phyloP scores from a whole-genome alignment of 2,888 invertebrate genomes.

The Hirtodrosophila cameraria region DNA sequence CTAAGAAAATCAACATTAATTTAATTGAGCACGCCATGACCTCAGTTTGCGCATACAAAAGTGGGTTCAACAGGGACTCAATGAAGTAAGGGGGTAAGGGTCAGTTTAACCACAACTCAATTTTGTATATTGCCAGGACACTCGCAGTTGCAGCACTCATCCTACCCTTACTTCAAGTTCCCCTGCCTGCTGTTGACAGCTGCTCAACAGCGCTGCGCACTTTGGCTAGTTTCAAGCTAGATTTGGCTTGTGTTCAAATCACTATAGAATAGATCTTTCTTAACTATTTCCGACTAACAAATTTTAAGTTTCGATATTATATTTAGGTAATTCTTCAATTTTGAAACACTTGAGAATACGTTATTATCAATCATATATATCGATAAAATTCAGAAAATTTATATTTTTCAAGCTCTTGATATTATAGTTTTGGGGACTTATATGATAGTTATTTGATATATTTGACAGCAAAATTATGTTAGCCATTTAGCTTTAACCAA shows the following conservation, averaged over 20 bases:
- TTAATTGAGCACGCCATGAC: slow-evolving; percentile 38
- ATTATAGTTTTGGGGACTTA: too few relatives aligned
- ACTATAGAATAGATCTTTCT: too few relatives aligned
- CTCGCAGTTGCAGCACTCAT: background rate
- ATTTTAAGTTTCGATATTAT: too few relatives aligned
- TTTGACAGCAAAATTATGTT: too few relatives aligned
- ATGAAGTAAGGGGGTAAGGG: background rate
- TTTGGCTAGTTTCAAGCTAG: slow-evolving; percentile 17
- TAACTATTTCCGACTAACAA: too few relatives aligned
- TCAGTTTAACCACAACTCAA: slow-evolving; percentile 23
- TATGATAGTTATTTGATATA: too few relatives aligned
- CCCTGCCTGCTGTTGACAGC: slow-evolving; percentile 1
- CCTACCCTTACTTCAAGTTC: background rate
- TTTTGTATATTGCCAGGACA: slow-evolving; percentile 9
- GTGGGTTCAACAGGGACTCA: background rate
- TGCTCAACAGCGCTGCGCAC: slow-evolving; percentile 17
- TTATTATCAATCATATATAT: too few relatives aligned
- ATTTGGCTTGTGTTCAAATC: background rate
- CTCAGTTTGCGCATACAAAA: background rate
- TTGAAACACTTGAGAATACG: too few relatives aligned
- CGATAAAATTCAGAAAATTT: too few relatives aligned
- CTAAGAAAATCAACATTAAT: slow-evolving; percentile 37
- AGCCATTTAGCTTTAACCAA: too few relatives aligned
- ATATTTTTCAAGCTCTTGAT: too few relatives aligned
- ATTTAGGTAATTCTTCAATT: too few relatives aligned